A percentile compares a stretch with the other conserved stretches of the same genome.
Conservation (phyloP, 2,888 invertebrate genomes). For the Himalopsyche kuldschensis region DNA sequence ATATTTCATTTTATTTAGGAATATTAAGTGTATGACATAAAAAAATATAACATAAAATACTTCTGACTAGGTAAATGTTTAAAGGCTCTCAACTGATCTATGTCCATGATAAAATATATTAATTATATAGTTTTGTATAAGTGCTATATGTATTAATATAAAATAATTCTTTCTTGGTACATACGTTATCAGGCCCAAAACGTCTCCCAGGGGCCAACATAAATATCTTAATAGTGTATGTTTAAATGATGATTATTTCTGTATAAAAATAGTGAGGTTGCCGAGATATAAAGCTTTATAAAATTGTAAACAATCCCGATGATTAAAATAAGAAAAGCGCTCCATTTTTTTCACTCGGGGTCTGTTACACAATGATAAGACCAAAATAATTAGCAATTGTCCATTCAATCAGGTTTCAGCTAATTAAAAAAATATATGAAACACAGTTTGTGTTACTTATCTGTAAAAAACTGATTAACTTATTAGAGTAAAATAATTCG, state of each 20-base stretch:
- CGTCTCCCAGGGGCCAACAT: neutral
- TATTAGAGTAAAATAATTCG: neutral
- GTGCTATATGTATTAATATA: neutral
- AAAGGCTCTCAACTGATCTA: neutral
- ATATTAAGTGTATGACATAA: neutral
- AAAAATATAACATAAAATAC: constrained; percentile 27
- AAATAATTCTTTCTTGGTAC: neutral
- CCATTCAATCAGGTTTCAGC: too few relatives aligned
- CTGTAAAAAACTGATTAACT: neutral
- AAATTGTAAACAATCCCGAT: too few relatives aligned
- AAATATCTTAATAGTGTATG: too few relatives aligned
- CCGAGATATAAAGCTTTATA: too few relatives aligned
- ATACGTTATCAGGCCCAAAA: neutral
- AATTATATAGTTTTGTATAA: neutral
- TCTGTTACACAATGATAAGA: too few relatives aligned
- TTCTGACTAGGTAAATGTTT: constrained; percentile 24
- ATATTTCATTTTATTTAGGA: neutral
- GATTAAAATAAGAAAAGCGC: too few relatives aligned
- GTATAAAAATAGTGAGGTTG: too few relatives aligned
- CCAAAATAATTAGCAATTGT: too few relatives aligned
- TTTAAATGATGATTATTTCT: too few relatives aligned
- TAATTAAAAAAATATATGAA: too few relatives aligned
- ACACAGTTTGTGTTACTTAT: too few relatives aligned
- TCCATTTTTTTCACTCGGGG: too few relatives aligned
- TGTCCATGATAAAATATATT: neutral